Evolutionary conservation across 2,888 invertebrate genomes (phyloP), one percentile per base, ranked within the genome.

Genomic region (Epinotia nisella): DNA sequence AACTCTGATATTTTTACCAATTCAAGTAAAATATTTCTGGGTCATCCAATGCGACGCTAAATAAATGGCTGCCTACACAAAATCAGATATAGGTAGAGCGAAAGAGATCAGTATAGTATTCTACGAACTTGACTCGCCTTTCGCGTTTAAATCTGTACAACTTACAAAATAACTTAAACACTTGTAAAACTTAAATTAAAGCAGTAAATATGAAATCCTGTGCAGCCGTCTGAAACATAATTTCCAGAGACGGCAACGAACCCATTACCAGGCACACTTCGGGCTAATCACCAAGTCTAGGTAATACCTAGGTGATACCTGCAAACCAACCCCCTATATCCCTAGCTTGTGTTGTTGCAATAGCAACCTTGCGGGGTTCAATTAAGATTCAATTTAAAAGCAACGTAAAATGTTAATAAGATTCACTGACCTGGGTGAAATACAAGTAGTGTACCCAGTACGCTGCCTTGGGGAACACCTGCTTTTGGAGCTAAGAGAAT

Each of bases 221-320:
- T 24, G 65, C 66, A 71, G 67, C 66, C 70, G 64, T 69, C 68
- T 61, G 65, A 68, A 65, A 35, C 59, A 74, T 74, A 71, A 74
- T 55, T 69, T 55, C 66, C 41, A 51, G 64, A 45, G 51, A 41
- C 68, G 58, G 71, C 71, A 67, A 61, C 35, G 71, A 67, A 71
- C 71, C 66, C 66, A 71, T 71, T 71, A 71, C 71, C 61, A 41
- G 17, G 59, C 64, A 51, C 45, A 45, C 60, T 51, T 59, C n/a
- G 19, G 11, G 59, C 71, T 71, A 71, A 71, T 71, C 61, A 71
- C 71, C 55, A 60, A 67, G 71, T 66, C 71, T 71, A 71, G 71
- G 49, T 29, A 62, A 66, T 41, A 66, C 66, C 66, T 66, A 56
- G 55, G 55, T 56, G 17, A 55, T 66, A 66, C 55, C 55, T 53